These are phyloP conservation scores for Bettongia penicillata DNA, from an alignment of 2,113 vertebrate species.

Conservation along the genomic window DNA sequence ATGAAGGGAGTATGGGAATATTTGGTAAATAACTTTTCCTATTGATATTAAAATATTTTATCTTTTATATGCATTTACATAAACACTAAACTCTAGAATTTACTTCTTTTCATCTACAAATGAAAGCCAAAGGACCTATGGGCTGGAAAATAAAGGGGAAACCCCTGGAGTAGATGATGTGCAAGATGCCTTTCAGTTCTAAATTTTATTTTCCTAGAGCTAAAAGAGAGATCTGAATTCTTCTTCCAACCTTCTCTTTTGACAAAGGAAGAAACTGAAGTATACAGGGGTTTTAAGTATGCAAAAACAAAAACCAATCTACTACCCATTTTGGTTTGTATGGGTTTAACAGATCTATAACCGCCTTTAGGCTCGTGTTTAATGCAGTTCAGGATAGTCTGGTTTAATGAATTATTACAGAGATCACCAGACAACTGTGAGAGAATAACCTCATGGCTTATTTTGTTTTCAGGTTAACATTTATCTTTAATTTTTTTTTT, in stretches of 20 bases:
- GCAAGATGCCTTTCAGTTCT: neutral
- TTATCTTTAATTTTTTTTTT: constrained; percentile 68
- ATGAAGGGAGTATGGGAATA: neutral
- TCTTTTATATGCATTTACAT: neutral
- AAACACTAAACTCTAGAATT: neutral
- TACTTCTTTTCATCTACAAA: neutral
- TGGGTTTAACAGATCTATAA: constrained; percentile 34
- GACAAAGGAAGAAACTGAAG: neutral
- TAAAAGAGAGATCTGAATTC: neutral
- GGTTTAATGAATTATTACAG: constrained; percentile 29
- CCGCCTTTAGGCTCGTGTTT: constrained; percentile 70
- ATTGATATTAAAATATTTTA: neutral
- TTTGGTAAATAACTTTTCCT: neutral
- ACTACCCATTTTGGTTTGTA: constrained; percentile 43
- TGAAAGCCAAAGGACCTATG: neutral
- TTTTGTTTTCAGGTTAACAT: constrained; percentile 77
- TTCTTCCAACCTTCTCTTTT: neutral
- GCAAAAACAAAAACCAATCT: neutral
- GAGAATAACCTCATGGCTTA: constrained; percentile 68
- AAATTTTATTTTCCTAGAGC: neutral
- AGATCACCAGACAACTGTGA: constrained; percentile 66
- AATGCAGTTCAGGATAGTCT: constrained; percentile 40
- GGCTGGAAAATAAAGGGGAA: neutral
- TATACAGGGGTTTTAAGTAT: neutral
- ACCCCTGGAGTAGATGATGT: neutral